These are phyloP conservation scores for Hesperophylax magnus DNA, from an alignment of 1,140 invertebrate genomes.

Conservation along the genomic window DNA sequence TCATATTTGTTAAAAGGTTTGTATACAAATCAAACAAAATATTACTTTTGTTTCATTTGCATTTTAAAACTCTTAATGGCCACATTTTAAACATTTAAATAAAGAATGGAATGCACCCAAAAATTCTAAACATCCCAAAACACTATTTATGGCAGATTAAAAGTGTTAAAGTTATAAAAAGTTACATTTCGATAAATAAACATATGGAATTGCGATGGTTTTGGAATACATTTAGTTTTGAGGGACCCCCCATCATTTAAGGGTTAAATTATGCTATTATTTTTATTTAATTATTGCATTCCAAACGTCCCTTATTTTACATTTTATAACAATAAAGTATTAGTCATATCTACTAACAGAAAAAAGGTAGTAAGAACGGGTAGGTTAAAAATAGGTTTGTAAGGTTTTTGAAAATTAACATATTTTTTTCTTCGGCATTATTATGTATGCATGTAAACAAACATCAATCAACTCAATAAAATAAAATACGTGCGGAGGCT, in stretches of 20 bases:
- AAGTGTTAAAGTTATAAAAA: constrained; percentile 28
- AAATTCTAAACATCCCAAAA: not conserved
- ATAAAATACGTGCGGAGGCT: too few species aligned
- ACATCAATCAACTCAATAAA: too few species aligned
- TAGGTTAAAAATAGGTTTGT: too few species aligned
- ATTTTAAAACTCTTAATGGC: too few species aligned
- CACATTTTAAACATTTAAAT: not conserved
- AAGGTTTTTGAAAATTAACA: too few species aligned
- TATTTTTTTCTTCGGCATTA: too few species aligned
- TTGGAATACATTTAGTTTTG: not conserved
- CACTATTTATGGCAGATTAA: not conserved
- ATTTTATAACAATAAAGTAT: constrained; percentile 49
- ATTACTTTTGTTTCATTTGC: too few species aligned
- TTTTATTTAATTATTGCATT: constrained; percentile 56
- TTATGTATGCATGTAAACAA: too few species aligned
- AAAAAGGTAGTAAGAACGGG: too few species aligned
- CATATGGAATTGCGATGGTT: not conserved
- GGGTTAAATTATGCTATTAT: constrained; percentile 48
- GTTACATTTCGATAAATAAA: constrained; percentile 17
- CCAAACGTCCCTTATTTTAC: constrained; percentile 51
- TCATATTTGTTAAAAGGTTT: too few species aligned
- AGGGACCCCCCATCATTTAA: constrained; percentile 39
- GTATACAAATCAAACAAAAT: too few species aligned
- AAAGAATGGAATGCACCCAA: not conserved
- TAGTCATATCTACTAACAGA: constrained; percentile 22